These are phyloP conservation scores for Phengaris arion DNA, from an alignment of 2,888 invertebrate species.

Conservation along the genomic window DNA sequence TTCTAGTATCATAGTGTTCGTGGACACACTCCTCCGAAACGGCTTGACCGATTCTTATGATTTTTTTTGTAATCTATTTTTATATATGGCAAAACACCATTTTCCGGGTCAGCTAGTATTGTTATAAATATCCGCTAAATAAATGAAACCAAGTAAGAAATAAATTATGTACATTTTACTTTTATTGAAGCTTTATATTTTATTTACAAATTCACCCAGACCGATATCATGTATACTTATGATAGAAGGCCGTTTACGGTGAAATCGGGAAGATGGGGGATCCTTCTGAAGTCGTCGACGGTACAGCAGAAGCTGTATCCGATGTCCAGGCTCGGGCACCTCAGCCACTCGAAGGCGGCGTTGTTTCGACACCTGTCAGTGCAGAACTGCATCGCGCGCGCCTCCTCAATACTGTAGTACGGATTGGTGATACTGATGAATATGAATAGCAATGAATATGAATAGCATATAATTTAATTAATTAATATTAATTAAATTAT, in stretches of 20 bases:
- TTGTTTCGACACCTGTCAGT: slow-evolving; percentile 77
- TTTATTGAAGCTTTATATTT: neutral
- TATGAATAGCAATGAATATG: too few relatives aligned
- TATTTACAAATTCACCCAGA: neutral
- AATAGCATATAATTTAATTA: too few relatives aligned
- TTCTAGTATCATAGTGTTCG: too few relatives aligned
- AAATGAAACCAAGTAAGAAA: neutral
- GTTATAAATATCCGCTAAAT: neutral
- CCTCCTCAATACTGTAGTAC: slow-evolving; percentile 60
- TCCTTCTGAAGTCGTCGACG: slow-evolving; percentile 75
- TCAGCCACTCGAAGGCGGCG: slow-evolving; percentile 78
- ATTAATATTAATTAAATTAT: too few relatives aligned
- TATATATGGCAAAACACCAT: too few relatives aligned
- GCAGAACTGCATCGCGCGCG: slow-evolving; percentile 70
- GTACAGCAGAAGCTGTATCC: slow-evolving; percentile 83
- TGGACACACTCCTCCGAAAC: too few relatives aligned
- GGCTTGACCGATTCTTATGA: too few relatives aligned
- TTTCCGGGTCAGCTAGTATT: neutral
- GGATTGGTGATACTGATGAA: slow-evolving; percentile 83
- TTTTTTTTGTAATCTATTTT: too few relatives aligned
- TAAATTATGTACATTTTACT: neutral
- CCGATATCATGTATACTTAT: slow-evolving; percentile 38
- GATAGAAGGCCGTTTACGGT: slow-evolving; percentile 63
- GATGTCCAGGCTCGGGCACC: slow-evolving; percentile 67
- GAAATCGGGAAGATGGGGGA: slow-evolving; percentile 78